These are phyloP conservation scores for Antrozous pallidus DNA, from an alignment of 2,797 vertebrate species.

Conservation along the genomic window DNA sequence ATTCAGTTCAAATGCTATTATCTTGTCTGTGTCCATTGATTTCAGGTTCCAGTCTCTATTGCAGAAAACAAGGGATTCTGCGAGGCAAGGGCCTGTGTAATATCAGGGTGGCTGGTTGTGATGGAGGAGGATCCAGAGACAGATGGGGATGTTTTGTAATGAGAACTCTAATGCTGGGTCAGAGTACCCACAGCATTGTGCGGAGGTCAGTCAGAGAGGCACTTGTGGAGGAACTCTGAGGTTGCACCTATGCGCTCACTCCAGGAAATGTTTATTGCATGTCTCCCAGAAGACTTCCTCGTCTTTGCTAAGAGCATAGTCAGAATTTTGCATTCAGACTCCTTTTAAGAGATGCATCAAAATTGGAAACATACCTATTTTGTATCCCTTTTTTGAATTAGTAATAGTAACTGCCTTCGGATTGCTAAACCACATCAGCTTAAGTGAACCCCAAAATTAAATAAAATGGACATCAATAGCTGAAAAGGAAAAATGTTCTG, in stretches of 20 bases:
- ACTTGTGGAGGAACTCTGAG: not conserved
- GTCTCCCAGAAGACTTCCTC: constrained; percentile 3
- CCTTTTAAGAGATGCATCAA: constrained; percentile 47
- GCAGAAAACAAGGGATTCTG: not conserved
- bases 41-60: not conserved
- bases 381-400: constrained; percentile 28
- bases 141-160: constrained; percentile 27
- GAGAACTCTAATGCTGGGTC: constrained; percentile 25
- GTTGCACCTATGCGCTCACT: not conserved
- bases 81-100: not conserved
- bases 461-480: not conserved
- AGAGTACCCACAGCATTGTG: not conserved
- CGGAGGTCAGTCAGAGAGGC: constrained; percentile 39
- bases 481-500: not conserved
- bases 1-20: constrained; percentile 61
- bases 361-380: constrained; percentile 23
- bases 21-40: constrained; percentile 51
- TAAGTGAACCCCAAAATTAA: not conserved
- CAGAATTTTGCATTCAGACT: constrained; percentile 20
- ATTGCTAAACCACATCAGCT: not conserved
- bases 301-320: constrained; percentile 32
- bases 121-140: constrained; percentile 54
- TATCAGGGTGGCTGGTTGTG: not conserved
- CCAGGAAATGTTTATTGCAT: constrained; percentile 40
- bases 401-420: not conserved